These are phyloP conservation scores for Acrossocheilus fasciatus DNA, from an alignment of 2,797 vertebrate species.

Conservation along the genomic window DNA sequence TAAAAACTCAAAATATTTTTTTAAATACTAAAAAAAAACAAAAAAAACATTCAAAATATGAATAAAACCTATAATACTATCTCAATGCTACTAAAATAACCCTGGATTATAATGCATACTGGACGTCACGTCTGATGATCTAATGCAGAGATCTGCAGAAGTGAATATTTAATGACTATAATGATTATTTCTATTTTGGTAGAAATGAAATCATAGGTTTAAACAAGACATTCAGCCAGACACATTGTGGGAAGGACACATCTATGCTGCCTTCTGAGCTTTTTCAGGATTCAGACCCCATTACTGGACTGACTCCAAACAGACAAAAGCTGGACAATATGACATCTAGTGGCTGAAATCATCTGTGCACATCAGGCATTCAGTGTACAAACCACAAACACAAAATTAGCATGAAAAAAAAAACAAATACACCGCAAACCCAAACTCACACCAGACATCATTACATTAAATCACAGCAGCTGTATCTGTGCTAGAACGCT, in stretches of 20 bases:
- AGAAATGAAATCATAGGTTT: neutral
- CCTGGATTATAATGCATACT: neutral
- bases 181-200: neutral
- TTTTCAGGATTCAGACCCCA: neutral
- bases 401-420: neutral
- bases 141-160: neutral
- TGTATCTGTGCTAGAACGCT: neutral
- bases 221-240: neutral
- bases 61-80: neutral
- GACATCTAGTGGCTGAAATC: conserved; percentile 74
- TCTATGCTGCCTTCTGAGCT: neutral
- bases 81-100: neutral
- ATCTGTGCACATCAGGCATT: conserved; percentile 57
- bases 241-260: neutral
- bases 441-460: neutral
- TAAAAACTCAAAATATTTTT: neutral
- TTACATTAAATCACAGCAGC: neutral
- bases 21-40: neutral
- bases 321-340: conserved; percentile 7
- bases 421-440: neutral
- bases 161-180: neutral
- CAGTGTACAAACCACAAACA: neutral
- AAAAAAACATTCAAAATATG: neutral
- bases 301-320: neutral
- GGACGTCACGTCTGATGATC: neutral